Conservation (phyloP, 2,113 vertebrate species). For the Silurus asotus region DNA sequence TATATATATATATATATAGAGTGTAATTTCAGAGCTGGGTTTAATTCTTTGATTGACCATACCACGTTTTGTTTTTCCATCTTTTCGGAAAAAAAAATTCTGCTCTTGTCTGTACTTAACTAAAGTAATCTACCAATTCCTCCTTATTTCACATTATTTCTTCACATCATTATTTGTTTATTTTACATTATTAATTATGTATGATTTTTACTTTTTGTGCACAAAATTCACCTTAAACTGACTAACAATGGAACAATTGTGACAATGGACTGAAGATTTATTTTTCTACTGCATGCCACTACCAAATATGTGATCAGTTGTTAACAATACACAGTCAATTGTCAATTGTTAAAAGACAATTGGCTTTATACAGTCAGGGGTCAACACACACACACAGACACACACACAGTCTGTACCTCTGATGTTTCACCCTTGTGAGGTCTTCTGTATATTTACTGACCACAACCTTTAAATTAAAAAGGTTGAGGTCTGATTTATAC, state of each 20-base stretch:
- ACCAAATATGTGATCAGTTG: neutral
- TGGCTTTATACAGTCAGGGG: neutral
- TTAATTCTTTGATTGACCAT: neutral
- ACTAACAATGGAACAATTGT: neutral
- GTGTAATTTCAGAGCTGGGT: neutral
- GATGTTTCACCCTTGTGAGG: neutral
- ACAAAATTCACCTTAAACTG: neutral
- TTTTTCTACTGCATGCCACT: neutral
- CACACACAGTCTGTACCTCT: neutral
- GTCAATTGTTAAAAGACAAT: neutral
- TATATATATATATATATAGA: no score
- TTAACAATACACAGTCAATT: neutral
- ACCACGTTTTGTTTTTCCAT: neutral
- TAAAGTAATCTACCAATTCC: no score
- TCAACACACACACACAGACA: neutral
- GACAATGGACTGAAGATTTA: neutral
- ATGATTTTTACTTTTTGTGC: neutral
- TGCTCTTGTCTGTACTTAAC: neutral
- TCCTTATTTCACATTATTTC: no score
- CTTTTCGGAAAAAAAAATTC: neutral
- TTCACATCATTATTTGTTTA: neutral
- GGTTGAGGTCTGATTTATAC: neutral
- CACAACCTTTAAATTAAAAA: neutral
- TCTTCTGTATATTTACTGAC: neutral
- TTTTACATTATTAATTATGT: neutral